Evolutionary conservation across 92 coral and sea anemone species (phyloP), one percentile per base, ranked within the genome.

Genomic region (Paramuricea clavata): DNA sequence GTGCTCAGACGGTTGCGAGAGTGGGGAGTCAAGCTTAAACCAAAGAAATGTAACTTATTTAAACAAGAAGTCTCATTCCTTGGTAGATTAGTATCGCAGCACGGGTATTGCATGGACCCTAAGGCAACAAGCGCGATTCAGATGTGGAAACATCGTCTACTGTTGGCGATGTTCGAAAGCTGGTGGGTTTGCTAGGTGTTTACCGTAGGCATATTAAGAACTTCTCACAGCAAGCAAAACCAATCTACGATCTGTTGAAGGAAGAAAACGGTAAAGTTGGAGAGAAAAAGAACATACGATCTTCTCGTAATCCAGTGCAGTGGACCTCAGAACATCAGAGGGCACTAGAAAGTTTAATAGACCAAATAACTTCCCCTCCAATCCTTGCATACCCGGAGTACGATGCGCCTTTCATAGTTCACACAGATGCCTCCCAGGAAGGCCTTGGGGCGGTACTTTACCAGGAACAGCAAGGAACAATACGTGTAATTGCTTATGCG

Each of bases 371-470:
- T 17, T 52, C 54, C 28, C 82, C 91, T 12, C 87, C 91, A n/a
- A 81, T 81, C 67, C 72, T 87, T 5, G 90, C 76, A 17, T 68
- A 87, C 21, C 90, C 87, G 15, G 87, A 81, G 6, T 87, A 32
- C 76, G 21, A 71, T 5, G 39, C 54, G 9, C 87, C 90, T 28
- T 87, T 81, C 36, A 49, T 69, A 1, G 74, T 87, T 7, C 70
- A 69, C 27, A 87, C 82, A 21, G 90, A 87, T 49, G 82, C 87
- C 15, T 87, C 88, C 12, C 50, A 88, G 41, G 75, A 87, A 3
- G 88, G 88, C 3, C 88, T 88, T 2, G 89, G 92, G 8, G 90
- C 87, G 1, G 87, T 81, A 6, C 80, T 87, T 6, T 81, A 87
- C 52, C 90, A 81, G 49, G 28, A 69, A 52, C 90, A 78, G 61